Evolutionary conservation across 1,140 invertebrate genomes (phyloP), one percentile per base, ranked within the genome.

Genomic region (Centruroides sculpturatus): DNA sequence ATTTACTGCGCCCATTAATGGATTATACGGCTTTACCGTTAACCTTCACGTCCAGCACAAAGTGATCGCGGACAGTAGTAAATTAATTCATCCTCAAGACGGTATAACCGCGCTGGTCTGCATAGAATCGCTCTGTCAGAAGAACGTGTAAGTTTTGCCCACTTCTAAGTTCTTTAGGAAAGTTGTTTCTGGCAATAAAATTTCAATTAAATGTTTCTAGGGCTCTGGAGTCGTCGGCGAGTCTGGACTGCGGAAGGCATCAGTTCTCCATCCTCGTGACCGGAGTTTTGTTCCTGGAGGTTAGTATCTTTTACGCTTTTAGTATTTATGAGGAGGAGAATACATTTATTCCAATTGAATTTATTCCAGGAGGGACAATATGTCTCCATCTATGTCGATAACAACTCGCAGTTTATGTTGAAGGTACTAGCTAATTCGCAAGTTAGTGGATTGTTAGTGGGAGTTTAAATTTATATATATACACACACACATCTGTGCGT

Each of bases 261-360:
- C 59, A 23, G 11, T 59, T 55, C 23, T 59, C 62, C 12, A 53
- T 63, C 3, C 8, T 55, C 1, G n/a, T 57, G 4, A 60, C 41
- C 35, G 62, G 62, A 36, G 49, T 63, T 23, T 23, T 63, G 1
- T 46, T 57, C 34, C 23, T 63, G 9, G 54, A 63, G 55, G 62
- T 63, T 57, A 61, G 41, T 35, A 12, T 23, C 7, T 56, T 23
- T 23, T 23, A 23, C 23, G 48, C 50, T 47, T 34, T 3, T 47
- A 12, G 36, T 51, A 11, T 55, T 36, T 55, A 34, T 55, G 23
- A 23, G 23, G 2, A 23, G 23, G 23, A 23, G 23, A 23, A 23
- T 23, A n/a, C 35, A 35, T 35, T 11, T 36, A 34, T 55, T 12
- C 6, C 9, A 5, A 0, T 47, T 9, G 5, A 47, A 13, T 41